Conservation (phyloP, 2,888 invertebrate genomes). For the Lomographa bimaculata region DNA sequence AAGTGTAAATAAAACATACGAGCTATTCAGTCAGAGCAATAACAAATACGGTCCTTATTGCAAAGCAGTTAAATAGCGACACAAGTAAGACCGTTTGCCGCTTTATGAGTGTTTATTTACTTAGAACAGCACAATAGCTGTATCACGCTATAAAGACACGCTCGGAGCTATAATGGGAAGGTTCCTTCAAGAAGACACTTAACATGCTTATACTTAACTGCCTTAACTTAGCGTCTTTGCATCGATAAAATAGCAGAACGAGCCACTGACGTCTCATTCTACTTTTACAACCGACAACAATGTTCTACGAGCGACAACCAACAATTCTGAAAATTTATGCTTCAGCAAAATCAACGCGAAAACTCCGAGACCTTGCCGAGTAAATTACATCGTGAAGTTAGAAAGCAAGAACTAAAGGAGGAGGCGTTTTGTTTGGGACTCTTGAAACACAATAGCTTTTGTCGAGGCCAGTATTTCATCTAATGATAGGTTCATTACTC, state of each 20-base stretch:
- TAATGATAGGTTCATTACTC: constrained; percentile 35
- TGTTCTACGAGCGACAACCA: constrained; percentile 45
- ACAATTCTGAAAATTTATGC: constrained; percentile 60
- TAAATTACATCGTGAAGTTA: constrained; percentile 39
- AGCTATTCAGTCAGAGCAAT: constrained; percentile 35
- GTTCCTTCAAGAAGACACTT: constrained; percentile 46
- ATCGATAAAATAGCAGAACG: constrained; percentile 44
- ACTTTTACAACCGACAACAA: constrained; percentile 56
- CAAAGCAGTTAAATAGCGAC: constrained; percentile 34
- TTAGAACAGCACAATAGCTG: constrained; percentile 36
- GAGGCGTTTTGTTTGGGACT: constrained; percentile 26
- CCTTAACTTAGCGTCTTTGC: constrained; percentile 44
- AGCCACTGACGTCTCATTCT: constrained; percentile 51
- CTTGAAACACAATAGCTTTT: constrained; percentile 36
- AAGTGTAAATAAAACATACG: constrained; percentile 23
- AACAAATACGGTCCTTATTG: constrained; percentile 39
- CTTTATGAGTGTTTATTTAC: constrained; percentile 42
- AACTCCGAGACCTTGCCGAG: constrained; percentile 31
- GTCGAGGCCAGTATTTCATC: constrained; percentile 27
- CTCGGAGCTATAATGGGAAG: constrained; percentile 47
- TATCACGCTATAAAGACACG: constrained; percentile 46
- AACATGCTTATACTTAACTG: constrained; percentile 36
- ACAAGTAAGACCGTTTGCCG: constrained; percentile 32
- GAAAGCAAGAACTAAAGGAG: constrained; percentile 22
- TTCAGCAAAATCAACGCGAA: constrained; percentile 35